Evolutionary conservation across 2,888 invertebrate species (phyloP), one percentile per base, ranked within the genome.

Genomic region (Tetragonisca angustula): DNA sequence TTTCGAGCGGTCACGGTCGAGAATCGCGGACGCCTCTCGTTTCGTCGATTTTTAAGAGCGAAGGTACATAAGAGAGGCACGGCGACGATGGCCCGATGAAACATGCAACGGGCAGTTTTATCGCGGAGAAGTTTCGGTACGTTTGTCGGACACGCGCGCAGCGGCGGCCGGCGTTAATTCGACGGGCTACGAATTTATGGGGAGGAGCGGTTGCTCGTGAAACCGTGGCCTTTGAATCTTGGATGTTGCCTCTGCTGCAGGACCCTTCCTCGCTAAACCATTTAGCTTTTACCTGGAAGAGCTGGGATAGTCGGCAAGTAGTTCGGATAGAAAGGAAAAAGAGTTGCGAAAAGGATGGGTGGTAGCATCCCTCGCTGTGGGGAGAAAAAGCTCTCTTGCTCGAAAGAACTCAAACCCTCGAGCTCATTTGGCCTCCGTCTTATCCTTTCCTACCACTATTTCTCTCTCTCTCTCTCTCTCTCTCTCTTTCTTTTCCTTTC

Each of bases 211-310:
- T 69, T 24, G 73, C 54, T 56, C 49, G 65, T 32, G 76, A 61
- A 76, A 76, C 72, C 62, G 67, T 65, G 67, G 72, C 59, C 81
- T 73, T 81, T 76, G 87, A 84, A 79, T 83, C 76, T 77, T 71
- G 69, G 68, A 79, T 75, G 62, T 36, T 62, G 36, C 27, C 21
- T 62, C 52, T 62, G 73, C 70, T 78, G 64, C 56, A 67, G 67
- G 78, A 76, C 65, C 83, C 61, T 65, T 62, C 76, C 69, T 83
- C 69, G 84, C 85, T 90, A 88, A 90, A 88, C 88, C 85, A 86
- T 89, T 90, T 89, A 88, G 83, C 86, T 87, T 85, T 84, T 87
- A 85, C 82, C 74, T 86, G 72, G 75, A 62, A 67, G 71, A 69
- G 67, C 70, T 69, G 54, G 62, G 61, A 70, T 61, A 64, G 72